Evolutionary conservation across 2,113 vertebrate species (phyloP), one percentile per base, ranked within the genome.

Genomic region (Ptilonorhynchus violaceus): DNA sequence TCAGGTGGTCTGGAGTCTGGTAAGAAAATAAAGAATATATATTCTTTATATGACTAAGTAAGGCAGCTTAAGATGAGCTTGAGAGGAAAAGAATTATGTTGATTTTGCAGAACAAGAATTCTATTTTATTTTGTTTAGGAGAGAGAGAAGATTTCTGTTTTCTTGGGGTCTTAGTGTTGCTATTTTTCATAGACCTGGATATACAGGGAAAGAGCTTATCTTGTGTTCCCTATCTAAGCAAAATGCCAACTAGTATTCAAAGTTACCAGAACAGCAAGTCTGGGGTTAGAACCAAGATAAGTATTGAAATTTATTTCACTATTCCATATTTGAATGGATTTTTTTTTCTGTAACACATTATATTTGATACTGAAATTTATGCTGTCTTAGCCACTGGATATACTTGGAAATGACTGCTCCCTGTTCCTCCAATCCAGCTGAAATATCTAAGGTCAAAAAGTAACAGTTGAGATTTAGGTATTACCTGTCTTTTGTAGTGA

Each of bases 1-100:
- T 75, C 96, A 97, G 13, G 27, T 85, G 81, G 91, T 87, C 83
- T 96, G 91, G 93, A 95, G 97, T 85, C 69, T 97, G 98, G 98
- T 98, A 97, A 98, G 98, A 33, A 96, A 96, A 66, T 31, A 60
- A 83, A 66, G 28, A 66, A 27, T 66, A 4, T 20, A 7, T 87
- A 20, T 86, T 49, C 22, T 79, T 55, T 58, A 11, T 46, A 20
- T 69, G 41, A 46, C 37, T 49, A 77, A 72, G 10, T 25, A 53
- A 72, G 42, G 30, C 31, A 63, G 8, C 9, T 69, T 42, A 31
- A 55, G 39, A 69, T 50, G 67, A 83, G 23, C n/a, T 83, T 80
- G 59, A 73, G 39, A 66, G 28, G n/a, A 68, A 79, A 85, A 84
- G 5, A 37, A 35, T 17, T 80, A 25, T n/a, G 8, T 64, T 44